phyloP scores from a whole-genome alignment of 2,888 invertebrate species.

The Sinelater perroti region DNA sequence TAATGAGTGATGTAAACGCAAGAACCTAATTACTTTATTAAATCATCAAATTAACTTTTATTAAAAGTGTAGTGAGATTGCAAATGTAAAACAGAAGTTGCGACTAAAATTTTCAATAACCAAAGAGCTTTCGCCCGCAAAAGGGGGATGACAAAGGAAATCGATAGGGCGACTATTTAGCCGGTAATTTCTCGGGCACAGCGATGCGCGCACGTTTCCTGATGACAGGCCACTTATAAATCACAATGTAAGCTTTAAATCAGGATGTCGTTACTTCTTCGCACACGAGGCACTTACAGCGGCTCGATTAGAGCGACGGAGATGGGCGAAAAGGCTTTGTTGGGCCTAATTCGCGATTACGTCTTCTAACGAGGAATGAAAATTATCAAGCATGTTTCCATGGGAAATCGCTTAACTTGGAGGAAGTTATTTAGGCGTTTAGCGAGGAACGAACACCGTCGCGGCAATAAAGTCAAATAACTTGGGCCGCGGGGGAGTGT shows the following conservation, averaged over 20 bases:
- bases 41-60: too few relatives aligned
- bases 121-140: too few relatives aligned
- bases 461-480: constrained; percentile 18
- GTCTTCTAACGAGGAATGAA: background rate
- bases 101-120: too few relatives aligned
- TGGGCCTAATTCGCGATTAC: background rate
- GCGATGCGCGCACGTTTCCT: constrained; percentile 35
- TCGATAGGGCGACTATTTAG: too few relatives aligned
- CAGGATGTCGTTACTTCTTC: constrained; percentile 23
- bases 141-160: too few relatives aligned
- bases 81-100: too few relatives aligned
- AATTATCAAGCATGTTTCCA: background rate
- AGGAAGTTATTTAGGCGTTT: constrained; percentile 7
- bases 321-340: too few relatives aligned
- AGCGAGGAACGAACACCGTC: constrained; percentile 10
- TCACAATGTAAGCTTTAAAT: constrained; percentile 31
- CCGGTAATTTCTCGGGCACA: too few relatives aligned
- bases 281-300: constrained; percentile 9
- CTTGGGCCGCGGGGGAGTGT: constrained; percentile 11
- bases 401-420: constrained; percentile 10
- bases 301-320: constrained; percentile 2
- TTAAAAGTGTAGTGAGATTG: too few relatives aligned
- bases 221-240: constrained; percentile 37
- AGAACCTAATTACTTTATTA: too few relatives aligned
- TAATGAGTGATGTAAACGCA: too few relatives aligned